phyloP scores from a whole-genome alignment of 2,113 vertebrate genomes.

The Rhinichthys klamathensis region DNA sequence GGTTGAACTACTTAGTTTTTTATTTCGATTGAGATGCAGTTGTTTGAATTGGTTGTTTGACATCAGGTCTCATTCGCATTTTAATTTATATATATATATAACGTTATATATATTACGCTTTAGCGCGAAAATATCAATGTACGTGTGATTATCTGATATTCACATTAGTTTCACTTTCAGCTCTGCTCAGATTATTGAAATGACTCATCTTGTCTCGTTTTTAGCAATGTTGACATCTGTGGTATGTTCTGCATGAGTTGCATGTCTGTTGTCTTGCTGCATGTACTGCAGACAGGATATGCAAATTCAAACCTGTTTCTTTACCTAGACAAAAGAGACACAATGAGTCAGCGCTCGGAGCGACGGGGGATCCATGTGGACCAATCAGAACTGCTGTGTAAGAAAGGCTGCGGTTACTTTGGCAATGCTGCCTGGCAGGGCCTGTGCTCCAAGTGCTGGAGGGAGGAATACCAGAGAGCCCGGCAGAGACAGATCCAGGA shows the following conservation, averaged over 20 bases:
- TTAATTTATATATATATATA: background rate
- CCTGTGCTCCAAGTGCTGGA: slow-evolving; percentile 97
- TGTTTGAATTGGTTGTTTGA: background rate
- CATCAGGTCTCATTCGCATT: background rate
- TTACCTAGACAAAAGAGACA: slow-evolving; percentile 11
- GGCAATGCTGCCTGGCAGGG: slow-evolving; percentile 95
- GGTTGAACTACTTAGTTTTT: background rate
- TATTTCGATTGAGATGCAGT: background rate
- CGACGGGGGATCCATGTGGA: slow-evolving; percentile 94
- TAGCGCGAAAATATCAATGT: background rate
- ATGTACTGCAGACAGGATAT: background rate
- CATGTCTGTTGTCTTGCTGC: slow-evolving; percentile 1
- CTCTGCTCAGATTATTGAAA: background rate
- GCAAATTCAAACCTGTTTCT: slow-evolving; percentile 16
- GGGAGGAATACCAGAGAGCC: slow-evolving; percentile 92
- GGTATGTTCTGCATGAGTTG: background rate
- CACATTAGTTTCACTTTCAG: background rate
- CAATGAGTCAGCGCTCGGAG: slow-evolving; percentile 89
- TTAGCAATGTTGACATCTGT: background rate
- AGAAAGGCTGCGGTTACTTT: slow-evolving; percentile 97
- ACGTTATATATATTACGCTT: too few relatives aligned
- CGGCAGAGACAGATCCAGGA: slow-evolving; percentile 96
- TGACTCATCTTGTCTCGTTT: background rate
- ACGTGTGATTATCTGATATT: background rate
- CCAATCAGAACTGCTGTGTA: slow-evolving; percentile 95